Percentiles rank a stretch among this genome's conserved stretches.
Conservation (phyloP, 1,140 invertebrate species). For the Homalodisca vitripennis region DNA sequence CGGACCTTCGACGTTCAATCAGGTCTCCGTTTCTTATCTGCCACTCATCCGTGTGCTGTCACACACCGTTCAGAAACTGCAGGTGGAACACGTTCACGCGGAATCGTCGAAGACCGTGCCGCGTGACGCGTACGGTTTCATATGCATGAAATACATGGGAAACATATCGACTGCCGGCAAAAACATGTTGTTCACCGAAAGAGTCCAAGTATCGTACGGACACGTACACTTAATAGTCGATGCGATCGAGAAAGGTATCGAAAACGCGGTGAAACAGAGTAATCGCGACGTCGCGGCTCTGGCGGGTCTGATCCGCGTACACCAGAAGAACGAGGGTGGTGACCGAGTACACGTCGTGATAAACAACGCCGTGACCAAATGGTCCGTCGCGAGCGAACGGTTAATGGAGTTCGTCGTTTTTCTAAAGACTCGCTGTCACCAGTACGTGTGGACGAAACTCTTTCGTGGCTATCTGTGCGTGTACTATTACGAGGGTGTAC, state of each 20-base stretch:
- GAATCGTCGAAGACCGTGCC: background rate
- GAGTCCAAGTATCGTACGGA: background rate
- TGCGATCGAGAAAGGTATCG: background rate
- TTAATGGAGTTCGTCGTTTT: background rate
- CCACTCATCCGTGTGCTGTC: background rate
- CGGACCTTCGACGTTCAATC: background rate
- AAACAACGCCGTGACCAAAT: background rate
- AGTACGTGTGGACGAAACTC: background rate
- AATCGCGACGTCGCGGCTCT: too few species aligned
- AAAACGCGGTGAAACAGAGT: background rate
- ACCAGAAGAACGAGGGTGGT: too few species aligned
- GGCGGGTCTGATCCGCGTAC: too few species aligned
- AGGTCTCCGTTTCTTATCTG: background rate
- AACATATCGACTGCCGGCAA: background rate
- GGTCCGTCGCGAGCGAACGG: background rate
- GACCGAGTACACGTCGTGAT: background rate
- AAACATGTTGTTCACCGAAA: background rate
- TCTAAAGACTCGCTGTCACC: background rate
- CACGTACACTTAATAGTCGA: background rate
- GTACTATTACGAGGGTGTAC: background rate
- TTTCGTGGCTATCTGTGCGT: background rate
- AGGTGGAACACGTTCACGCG: constrained; percentile 7
- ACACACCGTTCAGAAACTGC: background rate
- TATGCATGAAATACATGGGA: background rate
- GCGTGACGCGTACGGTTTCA: background rate